Base-by-base conservation (phyloP, 2,888 invertebrate genomes). In the Rotaria magnacalcarata region DNA sequence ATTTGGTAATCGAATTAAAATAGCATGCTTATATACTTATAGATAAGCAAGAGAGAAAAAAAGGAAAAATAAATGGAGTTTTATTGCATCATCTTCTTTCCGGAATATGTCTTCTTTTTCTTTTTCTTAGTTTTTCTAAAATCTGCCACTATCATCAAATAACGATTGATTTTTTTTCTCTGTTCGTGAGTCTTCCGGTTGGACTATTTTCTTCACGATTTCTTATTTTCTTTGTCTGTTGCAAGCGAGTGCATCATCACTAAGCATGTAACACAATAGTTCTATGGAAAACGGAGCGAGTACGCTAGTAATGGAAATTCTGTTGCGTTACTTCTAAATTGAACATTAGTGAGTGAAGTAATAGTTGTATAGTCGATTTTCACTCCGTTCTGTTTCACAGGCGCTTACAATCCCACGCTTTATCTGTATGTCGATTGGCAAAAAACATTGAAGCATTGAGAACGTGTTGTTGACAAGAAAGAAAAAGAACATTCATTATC, bases 291-390 rank as follows among this genome's bases (percentile, higher is more conserved):
- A 19, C 41, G 34, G 27, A 67, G 34, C 14, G 19, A 67, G 34
- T 67, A 34, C 34, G 67, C 67, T 34, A 67, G 67, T 34, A 34
- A 67, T 67, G 34, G 34, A 34, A 34, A 5, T 34, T 52, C 16
- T 52, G 5, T 34, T 67, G 16, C 67, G 34, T 67, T 67, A 34
- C 67, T 16, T 34, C 67, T 34, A 34, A 41, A 67, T 34, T 67
- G 67, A 67, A 67, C 67, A 67, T 67, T 67, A 67, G 67, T 34
- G 67, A 67, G 67, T 67, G 34, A 67, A 67, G 67, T 16, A 67
- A 34, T 34, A 34, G 67, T 67, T 67, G 67, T 5, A 34, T 34
- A 67, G 67, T 34, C 67, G 67, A 67, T 67, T 67, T 67, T 67
- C 67, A 19, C 67, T 34, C 34, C 67, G 67, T 67, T 67, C 67